Conservation (phyloP, 2,797 vertebrate species). For the Scyliorhinus canicula region DNA sequence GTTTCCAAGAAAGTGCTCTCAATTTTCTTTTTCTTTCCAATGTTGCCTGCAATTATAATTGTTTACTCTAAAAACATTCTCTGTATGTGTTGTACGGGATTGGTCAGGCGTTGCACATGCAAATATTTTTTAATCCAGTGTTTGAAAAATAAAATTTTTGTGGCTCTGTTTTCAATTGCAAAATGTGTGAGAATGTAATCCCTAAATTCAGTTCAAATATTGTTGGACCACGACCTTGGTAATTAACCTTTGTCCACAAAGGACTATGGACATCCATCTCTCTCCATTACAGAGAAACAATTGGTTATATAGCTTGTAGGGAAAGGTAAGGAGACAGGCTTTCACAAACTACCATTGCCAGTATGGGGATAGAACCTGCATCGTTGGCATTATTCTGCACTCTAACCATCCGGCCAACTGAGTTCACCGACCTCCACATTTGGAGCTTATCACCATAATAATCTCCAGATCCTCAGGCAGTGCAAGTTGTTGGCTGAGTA, state of each 20-base stretch:
- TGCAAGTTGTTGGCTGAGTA: background rate
- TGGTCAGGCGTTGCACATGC: background rate
- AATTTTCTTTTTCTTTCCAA: background rate
- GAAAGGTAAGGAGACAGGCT: background rate
- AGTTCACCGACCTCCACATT: background rate
- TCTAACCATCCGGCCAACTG: background rate
- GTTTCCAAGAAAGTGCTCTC: background rate
- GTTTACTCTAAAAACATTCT: background rate
- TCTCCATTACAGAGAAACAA: background rate
- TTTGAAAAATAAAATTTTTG: background rate
- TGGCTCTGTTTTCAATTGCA: background rate
- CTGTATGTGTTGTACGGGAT: background rate
- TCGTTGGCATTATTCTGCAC: background rate
- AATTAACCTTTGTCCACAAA: too few relatives aligned
- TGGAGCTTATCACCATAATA: background rate
- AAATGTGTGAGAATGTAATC: background rate
- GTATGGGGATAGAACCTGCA: background rate
- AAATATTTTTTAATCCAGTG: background rate
- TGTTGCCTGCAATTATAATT: background rate
- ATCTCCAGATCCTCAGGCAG: background rate
- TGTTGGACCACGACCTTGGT: background rate
- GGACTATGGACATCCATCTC: too few relatives aligned
- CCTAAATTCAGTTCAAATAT: background rate
- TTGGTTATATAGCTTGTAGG: background rate
- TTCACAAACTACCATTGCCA: background rate